phyloP scores from a whole-genome alignment of 2,888 invertebrate species.

The Parasteatoda lunata region DNA sequence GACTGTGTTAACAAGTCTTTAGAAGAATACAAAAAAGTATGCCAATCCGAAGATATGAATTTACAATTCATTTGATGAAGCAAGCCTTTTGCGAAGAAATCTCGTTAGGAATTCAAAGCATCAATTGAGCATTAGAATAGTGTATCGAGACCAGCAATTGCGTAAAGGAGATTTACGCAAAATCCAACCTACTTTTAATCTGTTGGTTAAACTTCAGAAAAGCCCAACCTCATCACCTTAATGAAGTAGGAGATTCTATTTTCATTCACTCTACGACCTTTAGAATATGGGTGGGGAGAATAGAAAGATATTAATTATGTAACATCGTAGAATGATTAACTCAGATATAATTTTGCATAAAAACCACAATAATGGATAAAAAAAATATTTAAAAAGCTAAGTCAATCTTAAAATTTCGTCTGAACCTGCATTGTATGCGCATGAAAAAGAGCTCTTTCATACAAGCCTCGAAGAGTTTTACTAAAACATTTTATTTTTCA shows the following conservation, averaged over 20 bases:
- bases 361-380: too few species aligned
- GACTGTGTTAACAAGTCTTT: too few species aligned
- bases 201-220: neutral
- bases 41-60: neutral
- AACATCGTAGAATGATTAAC: too few species aligned
- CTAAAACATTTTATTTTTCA: too few species aligned
- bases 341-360: too few species aligned
- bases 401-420: too few species aligned
- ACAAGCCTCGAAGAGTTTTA: too few species aligned
- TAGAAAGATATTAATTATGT: neutral
- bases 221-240: conserved; percentile 10
- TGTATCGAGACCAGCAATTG: neutral
- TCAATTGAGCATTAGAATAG: neutral
- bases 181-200: conserved; percentile 25
- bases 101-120: neutral
- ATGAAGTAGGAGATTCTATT: neutral
- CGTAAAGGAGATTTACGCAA: conserved; percentile 12
- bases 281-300: neutral
- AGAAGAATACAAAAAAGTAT: neutral
- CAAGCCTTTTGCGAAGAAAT: neutral
- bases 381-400: too few species aligned
- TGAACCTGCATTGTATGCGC: too few species aligned
- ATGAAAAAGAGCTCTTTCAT: too few species aligned
- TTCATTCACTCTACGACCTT: conserved; percentile 19
- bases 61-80: neutral